These are phyloP conservation scores for Drosophila navojoa DNA, from an alignment of 1,140 invertebrate species.

Conservation along the genomic window DNA sequence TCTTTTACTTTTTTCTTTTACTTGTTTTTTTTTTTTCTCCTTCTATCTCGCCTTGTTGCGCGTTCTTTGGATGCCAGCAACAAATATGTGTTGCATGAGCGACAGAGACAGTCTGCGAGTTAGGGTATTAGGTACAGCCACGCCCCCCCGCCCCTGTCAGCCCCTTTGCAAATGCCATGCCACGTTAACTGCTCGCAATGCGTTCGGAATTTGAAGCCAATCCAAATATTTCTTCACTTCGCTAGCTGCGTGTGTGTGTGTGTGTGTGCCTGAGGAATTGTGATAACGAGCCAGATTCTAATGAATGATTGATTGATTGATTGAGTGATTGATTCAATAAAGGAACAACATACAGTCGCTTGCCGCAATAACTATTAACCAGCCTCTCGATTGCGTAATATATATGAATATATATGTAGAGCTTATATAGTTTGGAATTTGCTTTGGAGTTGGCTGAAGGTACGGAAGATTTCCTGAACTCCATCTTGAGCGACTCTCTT, in stretches of 20 bases:
- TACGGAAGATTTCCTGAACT: no score
- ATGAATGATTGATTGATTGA: conserved; percentile 25
- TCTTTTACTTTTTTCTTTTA: no score
- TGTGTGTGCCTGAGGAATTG: background rate
- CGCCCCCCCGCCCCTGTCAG: background rate
- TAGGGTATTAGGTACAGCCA: background rate
- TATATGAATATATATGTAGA: no score
- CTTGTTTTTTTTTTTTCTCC: background rate
- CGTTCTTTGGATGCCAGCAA: conserved; percentile 27
- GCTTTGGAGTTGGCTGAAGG: no score
- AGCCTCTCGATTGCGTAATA: no score
- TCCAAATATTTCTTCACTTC: conserved; percentile 24
- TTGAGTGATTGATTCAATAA: conserved; percentile 8
- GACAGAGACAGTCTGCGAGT: no score
- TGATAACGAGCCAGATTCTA: conserved; percentile 15
- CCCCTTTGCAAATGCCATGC: background rate
- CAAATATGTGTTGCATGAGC: no score
- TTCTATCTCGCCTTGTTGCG: background rate
- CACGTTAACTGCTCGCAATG: conserved; percentile 59
- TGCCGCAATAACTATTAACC: no score
- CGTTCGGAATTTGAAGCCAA: conserved; percentile 51
- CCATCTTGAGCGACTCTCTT: no score
- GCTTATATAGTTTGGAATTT: no score
- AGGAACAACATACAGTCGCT: background rate
- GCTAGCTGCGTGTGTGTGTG: background rate